phyloP scores from a whole-genome alignment of 2,888 invertebrate genomes.

The Corythucha ciliata region DNA sequence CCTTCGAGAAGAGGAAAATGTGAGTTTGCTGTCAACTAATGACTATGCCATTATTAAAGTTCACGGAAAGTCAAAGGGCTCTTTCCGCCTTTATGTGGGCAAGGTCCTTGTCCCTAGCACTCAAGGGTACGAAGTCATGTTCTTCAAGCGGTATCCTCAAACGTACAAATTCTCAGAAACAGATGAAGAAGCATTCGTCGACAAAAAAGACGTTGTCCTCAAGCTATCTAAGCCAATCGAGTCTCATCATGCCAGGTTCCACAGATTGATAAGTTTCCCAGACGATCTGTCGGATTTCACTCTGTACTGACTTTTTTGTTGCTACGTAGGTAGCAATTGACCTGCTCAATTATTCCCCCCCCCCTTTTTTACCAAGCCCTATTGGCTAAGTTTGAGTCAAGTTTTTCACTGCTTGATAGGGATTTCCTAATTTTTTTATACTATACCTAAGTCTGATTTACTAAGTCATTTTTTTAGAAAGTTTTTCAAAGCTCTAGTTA shows the following conservation, averaged over 20 bases:
- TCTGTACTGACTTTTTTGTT: conserved; percentile 4
- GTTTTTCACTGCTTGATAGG: too few species aligned
- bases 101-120: conserved; percentile 17
- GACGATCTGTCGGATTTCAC: conserved; percentile 26
- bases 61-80: conserved; percentile 18
- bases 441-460: conserved; percentile 4
- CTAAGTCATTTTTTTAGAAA: conserved; percentile 3
- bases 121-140: conserved; percentile 23
- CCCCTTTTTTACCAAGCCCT: too few species aligned
- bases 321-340: background rate
- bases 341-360: too few species aligned
- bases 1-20: conserved; percentile 3
- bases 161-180: conserved; percentile 23
- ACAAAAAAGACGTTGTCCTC: conserved; percentile 16
- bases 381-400: too few species aligned
- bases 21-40: conserved; percentile 8
- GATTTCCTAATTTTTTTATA: conserved; percentile 8
- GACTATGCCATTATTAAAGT: conserved; percentile 23
- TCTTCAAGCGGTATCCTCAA: conserved; percentile 21
- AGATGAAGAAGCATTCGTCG: conserved; percentile 24
- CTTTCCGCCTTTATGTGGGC: conserved; percentile 21
- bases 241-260: conserved; percentile 23
- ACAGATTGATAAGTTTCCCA: conserved; percentile 25
- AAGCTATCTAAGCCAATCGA: conserved; percentile 23
- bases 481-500: too few species aligned